These are phyloP conservation scores for Trididemnum nubilum DNA, from an alignment of 23 tunicate genomes.

Conservation along the genomic window DNA sequence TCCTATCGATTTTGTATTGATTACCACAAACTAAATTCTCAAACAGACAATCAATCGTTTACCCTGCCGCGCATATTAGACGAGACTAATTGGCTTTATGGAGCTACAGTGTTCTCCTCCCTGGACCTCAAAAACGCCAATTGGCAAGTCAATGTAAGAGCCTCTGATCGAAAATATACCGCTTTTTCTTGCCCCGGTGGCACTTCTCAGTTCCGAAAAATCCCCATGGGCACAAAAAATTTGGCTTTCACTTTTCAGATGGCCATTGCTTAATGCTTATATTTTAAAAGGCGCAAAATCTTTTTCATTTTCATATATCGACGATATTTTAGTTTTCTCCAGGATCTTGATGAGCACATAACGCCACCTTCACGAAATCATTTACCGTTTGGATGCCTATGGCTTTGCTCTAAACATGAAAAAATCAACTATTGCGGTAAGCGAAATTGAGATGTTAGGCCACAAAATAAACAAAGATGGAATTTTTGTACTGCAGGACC, in stretches of 20 bases:
- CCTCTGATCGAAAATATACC: neutral
- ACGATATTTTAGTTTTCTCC: neutral
- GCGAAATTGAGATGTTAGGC: neutral
- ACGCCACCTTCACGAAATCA: neutral
- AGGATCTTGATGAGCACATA: neutral
- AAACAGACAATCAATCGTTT: neutral
- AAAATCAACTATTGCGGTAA: neutral
- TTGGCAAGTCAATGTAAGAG: neutral
- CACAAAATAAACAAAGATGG: neutral
- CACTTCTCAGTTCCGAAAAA: neutral
- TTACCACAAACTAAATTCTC: neutral
- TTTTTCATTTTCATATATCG: neutral
- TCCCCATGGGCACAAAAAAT: neutral
- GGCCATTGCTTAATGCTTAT: no score
- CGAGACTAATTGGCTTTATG: neutral
- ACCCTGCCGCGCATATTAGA: neutral
- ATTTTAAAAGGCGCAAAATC: neutral
- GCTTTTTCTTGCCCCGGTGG: neutral
- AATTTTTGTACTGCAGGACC: neutral
- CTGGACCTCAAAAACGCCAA: neutral
- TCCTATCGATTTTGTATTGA: neutral
- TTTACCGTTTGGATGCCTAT: neutral
- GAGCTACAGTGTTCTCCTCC: neutral
- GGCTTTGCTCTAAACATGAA: neutral
- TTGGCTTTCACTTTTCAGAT: neutral